Evolutionary conservation across 2,888 invertebrate species (phyloP), one percentile per base, ranked within the genome.

Genomic region (Latheticus oryzae): DNA sequence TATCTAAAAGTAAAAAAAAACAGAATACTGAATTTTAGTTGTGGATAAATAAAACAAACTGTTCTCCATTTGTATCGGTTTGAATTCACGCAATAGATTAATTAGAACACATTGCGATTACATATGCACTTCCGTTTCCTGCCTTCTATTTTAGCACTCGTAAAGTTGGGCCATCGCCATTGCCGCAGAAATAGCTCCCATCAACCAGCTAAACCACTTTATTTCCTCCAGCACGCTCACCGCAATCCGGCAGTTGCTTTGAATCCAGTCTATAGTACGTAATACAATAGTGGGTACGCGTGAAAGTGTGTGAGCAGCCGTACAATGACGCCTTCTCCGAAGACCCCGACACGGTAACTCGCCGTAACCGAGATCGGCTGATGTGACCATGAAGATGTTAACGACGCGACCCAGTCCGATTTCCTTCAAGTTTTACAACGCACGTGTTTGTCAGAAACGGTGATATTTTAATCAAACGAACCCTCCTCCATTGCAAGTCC

Each of bases 361-460:
- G 9, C 9, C 19, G n/a, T 13, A 15, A 7, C 30, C 30, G 43
- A 43, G 30, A 30, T 43, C 28, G 40, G 15, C 15, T 13, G 21
- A 23, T 26, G 43, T 30, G 43, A 30, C 43, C 45, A 33, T 45
- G 45, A 28, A 28, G 42, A 45, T 45, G 45, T 45, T 45, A 45
- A 32, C 32, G 26, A 42, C 32, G 33, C 28, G 24, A 28, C 17
- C 35, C 50, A 37, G 50, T 50, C 35, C 12, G 24, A 50, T 21
- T 28, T 26, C 23, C 12, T 13, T 8, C 9, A n/a, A 19, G 48
- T 35, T 19, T 12, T 24, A 16, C 23, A 23, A 13, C 12, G 50
- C 26, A 50, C 35, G 50, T 26, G 26, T 50, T 9, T 23, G 30
- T n/a, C n/a, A n/a, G 16, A 28, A 42, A 42, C 24, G 12, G 13